These are phyloP conservation scores for Blomia tropicalis DNA, from an alignment of 2,888 invertebrate genomes.

Conservation along the genomic window DNA sequence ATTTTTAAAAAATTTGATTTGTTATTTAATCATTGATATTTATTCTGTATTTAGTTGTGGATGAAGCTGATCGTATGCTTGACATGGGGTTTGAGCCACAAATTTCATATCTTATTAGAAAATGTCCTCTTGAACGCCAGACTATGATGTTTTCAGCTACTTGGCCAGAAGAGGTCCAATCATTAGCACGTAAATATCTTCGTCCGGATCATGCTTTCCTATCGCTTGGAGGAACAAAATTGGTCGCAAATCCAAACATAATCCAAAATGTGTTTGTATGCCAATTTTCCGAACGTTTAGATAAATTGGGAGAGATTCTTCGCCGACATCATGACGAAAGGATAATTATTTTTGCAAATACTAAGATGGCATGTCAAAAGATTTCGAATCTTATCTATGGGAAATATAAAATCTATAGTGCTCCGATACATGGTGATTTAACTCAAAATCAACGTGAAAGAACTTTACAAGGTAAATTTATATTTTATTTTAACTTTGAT, in stretches of 20 bases:
- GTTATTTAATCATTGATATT: conserved; percentile 13
- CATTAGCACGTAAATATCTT: conserved; percentile 71
- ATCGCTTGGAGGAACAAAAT: conserved; percentile 63
- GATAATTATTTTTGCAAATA: conserved; percentile 74
- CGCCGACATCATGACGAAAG: conserved; percentile 52
- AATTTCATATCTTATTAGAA: conserved; percentile 58
- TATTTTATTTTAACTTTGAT: background rate
- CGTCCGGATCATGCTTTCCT: conserved; percentile 66
- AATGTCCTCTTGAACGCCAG: conserved; percentile 60
- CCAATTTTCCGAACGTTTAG: conserved; percentile 53
- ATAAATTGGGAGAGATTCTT: conserved; percentile 51
- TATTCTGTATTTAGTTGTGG: conserved; percentile 54
- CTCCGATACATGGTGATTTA: background rate
- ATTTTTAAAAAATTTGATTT: background rate
- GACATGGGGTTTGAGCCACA: conserved; percentile 45
- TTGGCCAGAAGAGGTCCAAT: conserved; percentile 74
- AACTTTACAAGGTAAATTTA: background rate
- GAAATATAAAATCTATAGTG: background rate
- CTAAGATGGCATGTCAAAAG: conserved; percentile 47
- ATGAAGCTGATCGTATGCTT: conserved; percentile 63
- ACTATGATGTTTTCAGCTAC: conserved; percentile 95
- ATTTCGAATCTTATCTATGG: background rate
- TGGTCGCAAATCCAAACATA: conserved; percentile 76
- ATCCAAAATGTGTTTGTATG: conserved; percentile 60
- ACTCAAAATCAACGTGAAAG: conserved; percentile 6